Conservation (phyloP, 2,113 vertebrate species). For the Trachemys scripta region DNA sequence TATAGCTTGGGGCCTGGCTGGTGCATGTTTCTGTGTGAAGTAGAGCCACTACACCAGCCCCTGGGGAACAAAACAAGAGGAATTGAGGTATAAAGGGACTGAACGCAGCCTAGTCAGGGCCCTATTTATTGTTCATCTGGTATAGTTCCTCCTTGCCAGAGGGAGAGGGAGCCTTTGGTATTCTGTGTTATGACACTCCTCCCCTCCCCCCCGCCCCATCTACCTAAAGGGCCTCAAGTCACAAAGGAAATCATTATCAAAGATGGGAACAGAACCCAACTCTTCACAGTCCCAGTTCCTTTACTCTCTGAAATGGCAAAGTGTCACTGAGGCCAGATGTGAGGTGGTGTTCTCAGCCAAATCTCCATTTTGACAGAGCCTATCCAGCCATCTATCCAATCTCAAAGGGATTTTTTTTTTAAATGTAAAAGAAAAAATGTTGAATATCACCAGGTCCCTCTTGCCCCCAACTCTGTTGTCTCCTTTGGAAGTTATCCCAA, state of each 20-base stretch:
- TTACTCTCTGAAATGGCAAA: not conserved
- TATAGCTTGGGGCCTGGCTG: accelerated
- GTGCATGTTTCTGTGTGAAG: accelerated
- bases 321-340: not conserved
- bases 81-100: not conserved
- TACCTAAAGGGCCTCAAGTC: not conserved
- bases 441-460: not conserved
- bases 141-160: not conserved
- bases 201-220: not conserved
- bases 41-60: not conserved
- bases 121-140: not conserved
- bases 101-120: not conserved
- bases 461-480: not conserved
- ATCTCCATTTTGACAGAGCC: not conserved
- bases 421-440: not conserved
- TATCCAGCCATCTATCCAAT: not conserved
- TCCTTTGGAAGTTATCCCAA: not conserved
- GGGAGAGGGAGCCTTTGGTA: not conserved
- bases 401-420: no score
- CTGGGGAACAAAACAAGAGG: not conserved
- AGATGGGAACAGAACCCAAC: not conserved
- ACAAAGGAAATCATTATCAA: not conserved
- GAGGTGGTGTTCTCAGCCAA: not conserved
- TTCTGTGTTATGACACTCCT: not conserved
- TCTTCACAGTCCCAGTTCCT: not conserved